These are phyloP conservation scores for Mycetomoellerius zeteki DNA, from an alignment of 1,140 invertebrate species.

Conservation along the genomic window DNA sequence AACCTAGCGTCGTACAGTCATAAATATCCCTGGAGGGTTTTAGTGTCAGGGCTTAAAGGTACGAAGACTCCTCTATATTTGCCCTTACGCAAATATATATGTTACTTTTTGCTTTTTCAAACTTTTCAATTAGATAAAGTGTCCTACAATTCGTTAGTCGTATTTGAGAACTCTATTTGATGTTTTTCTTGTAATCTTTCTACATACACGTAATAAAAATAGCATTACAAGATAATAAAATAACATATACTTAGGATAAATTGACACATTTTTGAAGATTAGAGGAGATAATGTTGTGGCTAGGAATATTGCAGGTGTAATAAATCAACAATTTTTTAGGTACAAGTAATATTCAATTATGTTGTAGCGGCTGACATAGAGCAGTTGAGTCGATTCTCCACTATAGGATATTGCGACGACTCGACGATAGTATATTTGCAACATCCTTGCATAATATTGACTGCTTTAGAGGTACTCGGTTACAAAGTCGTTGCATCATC, in stretches of 20 bases:
- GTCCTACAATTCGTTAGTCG: background rate
- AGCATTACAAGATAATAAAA: background rate
- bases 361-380: constrained; percentile 92
- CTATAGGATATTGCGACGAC: constrained; percentile 92
- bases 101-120: background rate
- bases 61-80: constrained; percentile 56
- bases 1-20: constrained; percentile 94
- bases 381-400: constrained; percentile 92
- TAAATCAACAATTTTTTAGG: background rate
- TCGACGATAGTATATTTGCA: constrained; percentile 94
- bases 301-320: background rate
- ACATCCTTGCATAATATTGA: constrained; percentile 95
- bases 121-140: background rate
- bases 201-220: constrained; percentile 2
- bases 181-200: background rate
- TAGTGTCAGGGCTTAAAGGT: constrained; percentile 95
- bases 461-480: constrained; percentile 94
- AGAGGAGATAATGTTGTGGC: background rate
- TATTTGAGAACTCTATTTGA: background rate
- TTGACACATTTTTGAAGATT: constrained; percentile 10
- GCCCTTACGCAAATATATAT: background rate
- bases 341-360: constrained; percentile 55
- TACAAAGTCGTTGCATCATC: constrained; percentile 95
- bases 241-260: background rate
- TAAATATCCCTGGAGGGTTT: constrained; percentile 94